These are phyloP conservation scores for Bubalus kerabau DNA, from an alignment of 2,113 vertebrate genomes.

Conservation along the genomic window DNA sequence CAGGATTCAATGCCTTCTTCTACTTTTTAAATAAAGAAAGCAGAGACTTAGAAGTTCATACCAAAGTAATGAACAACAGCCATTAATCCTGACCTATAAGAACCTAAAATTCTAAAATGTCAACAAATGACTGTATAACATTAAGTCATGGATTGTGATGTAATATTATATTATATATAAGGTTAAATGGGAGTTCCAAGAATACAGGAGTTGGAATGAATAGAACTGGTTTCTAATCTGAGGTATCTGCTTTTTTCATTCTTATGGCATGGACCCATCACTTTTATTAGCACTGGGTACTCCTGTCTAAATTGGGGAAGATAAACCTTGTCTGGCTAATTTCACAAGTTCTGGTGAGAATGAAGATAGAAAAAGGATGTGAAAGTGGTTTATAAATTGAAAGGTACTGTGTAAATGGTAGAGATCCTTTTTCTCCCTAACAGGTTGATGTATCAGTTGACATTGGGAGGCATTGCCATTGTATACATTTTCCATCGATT, in stretches of 20 bases:
- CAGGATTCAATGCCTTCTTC: neutral
- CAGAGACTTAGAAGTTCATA: neutral
- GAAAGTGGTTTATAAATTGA: conserved; percentile 42
- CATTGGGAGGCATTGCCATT: neutral
- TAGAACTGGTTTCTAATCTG: neutral
- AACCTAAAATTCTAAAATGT: conserved; percentile 10
- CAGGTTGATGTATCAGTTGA: neutral
- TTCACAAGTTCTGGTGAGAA: conserved; percentile 50
- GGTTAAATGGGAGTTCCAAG: neutral
- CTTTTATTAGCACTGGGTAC: neutral
- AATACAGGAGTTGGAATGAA: neutral
- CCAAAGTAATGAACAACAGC: neutral
- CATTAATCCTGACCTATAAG: neutral
- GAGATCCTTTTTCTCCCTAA: neutral
- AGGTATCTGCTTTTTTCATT: neutral
- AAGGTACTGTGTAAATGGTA: neutral
- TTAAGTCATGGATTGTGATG: neutral
- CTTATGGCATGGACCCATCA: neutral
- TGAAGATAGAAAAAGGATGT: conserved; percentile 47
- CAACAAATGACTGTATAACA: neutral
- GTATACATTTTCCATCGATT: neutral
- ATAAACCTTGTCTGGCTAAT: conserved; percentile 10
- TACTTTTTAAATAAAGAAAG: conserved; percentile 32
- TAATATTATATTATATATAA: neutral
- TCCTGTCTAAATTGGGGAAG: neutral